Evolutionary conservation across 2,888 invertebrate genomes (phyloP), one percentile per base, ranked within the genome.

Genomic region (Metellina segmentata): DNA sequence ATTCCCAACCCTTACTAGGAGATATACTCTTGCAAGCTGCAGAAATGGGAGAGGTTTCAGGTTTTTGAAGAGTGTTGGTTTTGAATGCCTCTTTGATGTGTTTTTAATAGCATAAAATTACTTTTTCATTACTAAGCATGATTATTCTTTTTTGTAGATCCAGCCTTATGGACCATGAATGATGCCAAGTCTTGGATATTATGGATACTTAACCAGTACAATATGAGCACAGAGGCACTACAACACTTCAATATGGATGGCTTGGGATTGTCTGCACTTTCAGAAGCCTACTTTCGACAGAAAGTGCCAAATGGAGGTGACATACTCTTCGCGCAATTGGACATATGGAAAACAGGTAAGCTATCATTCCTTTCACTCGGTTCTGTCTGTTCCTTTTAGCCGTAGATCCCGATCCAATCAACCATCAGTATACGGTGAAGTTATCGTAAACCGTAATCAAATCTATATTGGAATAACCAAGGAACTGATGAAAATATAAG

Each of bases 111-210:
- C 34, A 34, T 34, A 34, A 34, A 34, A 34, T 34, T 34, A 9
- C 61, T 61, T 61, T 0, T 16, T 16, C 16, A 4, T 4, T 49
- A 48, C 48, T 75, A 75, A 16, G 13, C 16, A 34, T 34, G 19
- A 16, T 49, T 11, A 34, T 13, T 79, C 11, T 34, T 34, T 20
- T 61, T 61, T 69, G 13, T 13, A 79, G 79, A 61, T 69, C 98
- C 98, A 93, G 96, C 96, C 94, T 96, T 97, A 94, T 99, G 98
- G 98, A 97, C 97, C 94, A 96, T 96, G 19, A 96, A 96, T 92
- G 97, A 98, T 95, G 98, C 98, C 81, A 97, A 97, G 93, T 96
- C 97, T 48, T 99, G 98, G 98, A 96, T 98, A 92, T 96, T 97
- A 95, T 98, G 97, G 96, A 98, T 98, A 94, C 96, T 97, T 92